Conservation (phyloP, 2,888 invertebrate genomes). For the Platerodrilus igneus region DNA sequence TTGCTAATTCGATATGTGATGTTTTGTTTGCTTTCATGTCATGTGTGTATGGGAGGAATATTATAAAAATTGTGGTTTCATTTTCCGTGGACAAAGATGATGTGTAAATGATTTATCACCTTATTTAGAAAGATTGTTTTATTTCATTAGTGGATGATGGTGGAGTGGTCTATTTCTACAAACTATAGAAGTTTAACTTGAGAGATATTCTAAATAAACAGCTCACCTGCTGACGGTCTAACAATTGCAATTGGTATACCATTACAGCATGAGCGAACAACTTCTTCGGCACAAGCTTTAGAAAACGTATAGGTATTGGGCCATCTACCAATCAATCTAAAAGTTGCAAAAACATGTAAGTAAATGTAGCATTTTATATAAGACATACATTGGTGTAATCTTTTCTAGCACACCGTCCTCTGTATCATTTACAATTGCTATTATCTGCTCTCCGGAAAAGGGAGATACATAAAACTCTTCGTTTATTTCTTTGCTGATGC, state of each 20-base stretch:
- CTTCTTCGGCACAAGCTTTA: conserved; percentile 66
- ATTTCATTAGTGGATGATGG: too few relatives aligned
- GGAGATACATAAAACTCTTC: conserved; percentile 50
- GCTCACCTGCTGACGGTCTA: conserved; percentile 60
- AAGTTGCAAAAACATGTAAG: conserved; percentile 31
- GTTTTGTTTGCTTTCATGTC: too few relatives aligned
- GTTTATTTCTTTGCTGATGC: conserved; percentile 30
- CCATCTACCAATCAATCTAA: conserved; percentile 52
- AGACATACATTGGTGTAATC: conserved; percentile 38
- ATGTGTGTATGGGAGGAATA: too few relatives aligned
- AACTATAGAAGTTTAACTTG: too few relatives aligned
- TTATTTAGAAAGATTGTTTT: too few relatives aligned
- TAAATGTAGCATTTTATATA: background rate
- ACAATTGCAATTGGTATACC: conserved; percentile 62
- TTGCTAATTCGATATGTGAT: too few relatives aligned
- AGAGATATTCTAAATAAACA: too few relatives aligned
- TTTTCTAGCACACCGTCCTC: conserved; percentile 43
- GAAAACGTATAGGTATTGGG: conserved; percentile 73
- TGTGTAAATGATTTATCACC: too few relatives aligned
- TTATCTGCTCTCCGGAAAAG: conserved; percentile 47
- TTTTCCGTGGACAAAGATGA: too few relatives aligned
- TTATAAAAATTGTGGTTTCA: too few relatives aligned
- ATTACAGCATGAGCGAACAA: conserved; percentile 52
- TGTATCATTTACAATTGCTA: conserved; percentile 34
- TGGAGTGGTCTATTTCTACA: too few relatives aligned